Evolutionary conservation across 2,888 invertebrate species (phyloP), one percentile per base, ranked within the genome.

Genomic region (Eupeodes luniger): DNA sequence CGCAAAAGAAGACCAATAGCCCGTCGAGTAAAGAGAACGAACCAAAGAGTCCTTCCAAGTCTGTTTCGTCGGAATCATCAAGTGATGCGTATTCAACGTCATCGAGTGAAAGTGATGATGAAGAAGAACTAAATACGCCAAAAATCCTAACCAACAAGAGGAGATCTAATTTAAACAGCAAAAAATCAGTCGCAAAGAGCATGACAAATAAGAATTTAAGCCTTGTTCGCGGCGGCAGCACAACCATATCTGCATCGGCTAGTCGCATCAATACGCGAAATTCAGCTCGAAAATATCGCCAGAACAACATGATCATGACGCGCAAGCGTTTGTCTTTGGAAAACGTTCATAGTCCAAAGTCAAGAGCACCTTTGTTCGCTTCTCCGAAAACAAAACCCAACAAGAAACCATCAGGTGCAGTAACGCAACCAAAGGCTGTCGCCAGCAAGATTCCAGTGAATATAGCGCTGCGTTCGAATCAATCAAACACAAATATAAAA

Each of bases 271-370:
- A 72, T 75, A 89, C 93, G 7, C 90, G 92, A 6, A 91, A 91
- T 69, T 90, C 91, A 1, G 90, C 92, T 0, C 90, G 91, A 14
- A 91, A 89, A 49, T 86, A 91, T 78, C 88, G 90, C 0, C 90
- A 91, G 16, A 91, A 59, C 10, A 70, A 78, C 67, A 90, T 90
- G 86, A 90, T 91, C 57, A 91, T 92, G 91, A 92, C 92, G 51
- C 91, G 92, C 12, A 92, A 92, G 57, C 91, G 93, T 9, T 62
- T 91, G 78, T 92, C 92, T n/a, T 90, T 91, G 47, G 92, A 92
- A 64, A 62, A 10, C 1, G 59, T 69, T 11, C 67, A n/a, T 55
- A 75, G 75, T 82, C 91, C 85, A 0, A 59, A 6, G n/a, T 5
- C 57, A 7, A 40, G 44, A 0, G 0, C 1, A n/a, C 0, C 19